These are phyloP conservation scores for Mus spicilegus DNA, from an alignment of 2,113 vertebrate species.

Conservation along the genomic window DNA sequence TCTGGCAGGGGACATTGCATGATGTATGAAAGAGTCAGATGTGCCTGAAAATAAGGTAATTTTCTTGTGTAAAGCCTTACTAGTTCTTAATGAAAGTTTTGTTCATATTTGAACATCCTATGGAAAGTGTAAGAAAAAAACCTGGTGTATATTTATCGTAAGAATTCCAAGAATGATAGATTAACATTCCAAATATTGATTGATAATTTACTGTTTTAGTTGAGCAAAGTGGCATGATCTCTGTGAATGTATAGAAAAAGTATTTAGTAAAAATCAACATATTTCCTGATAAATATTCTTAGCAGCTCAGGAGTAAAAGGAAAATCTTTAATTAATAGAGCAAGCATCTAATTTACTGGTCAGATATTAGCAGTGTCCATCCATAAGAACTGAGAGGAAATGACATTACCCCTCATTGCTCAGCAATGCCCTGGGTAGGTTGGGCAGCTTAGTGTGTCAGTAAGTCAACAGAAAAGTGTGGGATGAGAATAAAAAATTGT, in stretches of 20 bases:
- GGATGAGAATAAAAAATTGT: not conserved
- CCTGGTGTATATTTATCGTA: not conserved
- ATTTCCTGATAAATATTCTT: not conserved
- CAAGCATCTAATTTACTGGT: not conserved
- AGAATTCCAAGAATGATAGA: not conserved
- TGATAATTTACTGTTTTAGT: not conserved
- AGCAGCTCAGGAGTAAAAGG: not conserved
- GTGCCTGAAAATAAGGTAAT: not conserved
- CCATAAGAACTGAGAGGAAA: conserved; percentile 2
- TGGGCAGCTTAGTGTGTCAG: not conserved
- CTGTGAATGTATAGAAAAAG: not conserved
- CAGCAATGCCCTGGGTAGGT: not conserved
- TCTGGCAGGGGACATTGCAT: not conserved
- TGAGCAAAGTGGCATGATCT: not conserved
- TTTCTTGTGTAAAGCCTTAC: not conserved
- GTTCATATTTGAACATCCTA: not conserved
- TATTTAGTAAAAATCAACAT: conserved; percentile 27
- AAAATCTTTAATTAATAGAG: not conserved
- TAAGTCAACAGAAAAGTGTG: conserved; percentile 9
- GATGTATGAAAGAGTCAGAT: not conserved
- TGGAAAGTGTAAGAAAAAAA: not conserved
- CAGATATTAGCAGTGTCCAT: not conserved
- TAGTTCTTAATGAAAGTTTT: not conserved
- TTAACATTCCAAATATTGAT: not conserved
- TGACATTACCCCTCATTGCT: not conserved